Evolutionary conservation across 2,797 vertebrate species (phyloP), one percentile per base, ranked within the genome.

Genomic region (Linurgus olivaceus): DNA sequence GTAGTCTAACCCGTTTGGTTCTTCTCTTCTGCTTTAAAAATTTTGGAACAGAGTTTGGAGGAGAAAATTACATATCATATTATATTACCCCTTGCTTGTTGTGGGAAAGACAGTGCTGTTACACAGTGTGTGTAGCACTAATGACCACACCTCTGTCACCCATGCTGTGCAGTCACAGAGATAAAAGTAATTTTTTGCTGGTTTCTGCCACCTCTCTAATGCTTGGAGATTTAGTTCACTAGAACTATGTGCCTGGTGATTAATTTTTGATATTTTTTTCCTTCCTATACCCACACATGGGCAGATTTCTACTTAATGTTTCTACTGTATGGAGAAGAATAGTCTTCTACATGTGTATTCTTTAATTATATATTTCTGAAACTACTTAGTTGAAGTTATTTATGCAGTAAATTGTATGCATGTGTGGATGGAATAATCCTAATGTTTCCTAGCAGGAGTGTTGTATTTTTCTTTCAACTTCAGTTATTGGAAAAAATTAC

Each of bases 11-110:
- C 11, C 7, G 5, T 17, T 24, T 81, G 17, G 8, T 83, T 82
- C 18, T 42, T 4, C 17, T 90, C 13, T 50, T 77, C 42, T 54
- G 26, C 54, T 19, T 63, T 63, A 65, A 67, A 52, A 66, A 31
- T 17, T 47, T 54, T 62, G 51, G 11, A 44, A 42, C 4, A 13
- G n/a, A n/a, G 4, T 52, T n/a, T 26, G 38, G 21, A 61, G 58
- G 50, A 70, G 35, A 91, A 76, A 40, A 54, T 73, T 26, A 6
- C 0, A 0, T 48, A 8, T 23, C 0, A 0, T 19, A 11, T 54
- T 31, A 13, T 17, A 13, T 47, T 55, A 7, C 9, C 7, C 84
- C 1, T 26, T 37, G 10, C 19, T 62, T 45, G 9, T 10, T 87
- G 18, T 50, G 51, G 45, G 31, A 44, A 54, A 26, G 47, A 29